These are phyloP conservation scores for Sesia apiformis DNA, from an alignment of 2,888 invertebrate species.

Conservation along the genomic window DNA sequence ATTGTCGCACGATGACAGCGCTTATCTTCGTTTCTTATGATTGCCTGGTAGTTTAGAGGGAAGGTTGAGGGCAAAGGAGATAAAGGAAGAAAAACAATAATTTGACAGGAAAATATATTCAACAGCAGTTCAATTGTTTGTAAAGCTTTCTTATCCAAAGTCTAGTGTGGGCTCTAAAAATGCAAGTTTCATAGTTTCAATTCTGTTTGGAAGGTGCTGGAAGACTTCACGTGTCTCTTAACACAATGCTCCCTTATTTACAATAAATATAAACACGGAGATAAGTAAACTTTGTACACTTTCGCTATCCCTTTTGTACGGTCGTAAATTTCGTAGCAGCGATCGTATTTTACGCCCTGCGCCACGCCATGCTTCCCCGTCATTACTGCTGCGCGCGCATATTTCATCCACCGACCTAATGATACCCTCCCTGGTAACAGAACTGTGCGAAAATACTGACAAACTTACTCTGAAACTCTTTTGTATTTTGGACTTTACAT, in stretches of 20 bases:
- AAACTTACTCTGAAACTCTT: background rate
- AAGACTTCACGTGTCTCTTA: no score
- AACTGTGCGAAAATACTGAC: background rate
- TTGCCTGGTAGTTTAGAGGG: slow-evolving; percentile 21
- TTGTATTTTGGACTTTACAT: background rate
- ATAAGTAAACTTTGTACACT: background rate
- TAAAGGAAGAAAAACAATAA: background rate
- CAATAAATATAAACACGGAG: background rate
- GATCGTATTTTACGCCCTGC: slow-evolving; percentile 14
- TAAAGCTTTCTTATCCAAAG: no score
- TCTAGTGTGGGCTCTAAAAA: no score
- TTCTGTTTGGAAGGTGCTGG: no score
- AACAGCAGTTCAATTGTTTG: no score
- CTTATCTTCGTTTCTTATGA: slow-evolving; percentile 12
- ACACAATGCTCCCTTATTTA: slow-evolving; percentile 1
- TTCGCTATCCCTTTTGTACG: slow-evolving; percentile 7
- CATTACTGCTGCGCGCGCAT: slow-evolving; percentile 17
- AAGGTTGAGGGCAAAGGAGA: slow-evolving; percentile 7
- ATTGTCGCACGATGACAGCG: background rate
- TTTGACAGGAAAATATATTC: no score
- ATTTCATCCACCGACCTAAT: slow-evolving; percentile 17
- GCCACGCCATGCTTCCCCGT: slow-evolving; percentile 12
- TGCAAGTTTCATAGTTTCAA: no score
- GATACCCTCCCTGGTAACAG: slow-evolving; percentile 9
- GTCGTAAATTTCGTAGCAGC: slow-evolving; percentile 31